Base-by-base conservation (phyloP, 2,113 vertebrate genomes). In the Pogonocichla stellata region DNA sequence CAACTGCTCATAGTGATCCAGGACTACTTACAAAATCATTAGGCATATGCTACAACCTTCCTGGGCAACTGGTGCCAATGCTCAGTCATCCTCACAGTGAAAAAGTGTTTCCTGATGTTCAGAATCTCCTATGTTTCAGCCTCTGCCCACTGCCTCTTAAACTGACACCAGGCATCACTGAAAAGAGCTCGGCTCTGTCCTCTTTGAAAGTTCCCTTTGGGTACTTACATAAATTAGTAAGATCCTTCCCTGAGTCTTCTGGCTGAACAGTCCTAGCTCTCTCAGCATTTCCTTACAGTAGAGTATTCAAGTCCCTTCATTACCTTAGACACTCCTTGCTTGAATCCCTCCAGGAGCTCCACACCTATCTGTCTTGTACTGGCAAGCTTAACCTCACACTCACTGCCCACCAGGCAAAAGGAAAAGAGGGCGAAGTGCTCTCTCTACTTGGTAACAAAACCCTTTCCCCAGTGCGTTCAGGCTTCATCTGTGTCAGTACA, bases 21-120 rank as follows among this genome's bases (percentile, higher is more conserved):
- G 7, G 3, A 66, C 12, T 13, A 7, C 19, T 47, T 58, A 79
- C 4, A 50, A 45, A 79, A 69, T 2, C 0, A 50, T 47, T 66
- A 34, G 0, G 3, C 10, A 77, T 17, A 69, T 3, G 14, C 15
- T 19, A 69, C 14, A 73, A 26, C 19, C 0, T 2, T 25, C 3
- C 40, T 19, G 8, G 22, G 14, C 28, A 77, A 43, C 29, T 2
- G 8, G 6, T 45, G 51, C 16, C 69, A 80, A 17, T 18, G 19
- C 31, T 62, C 25, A 50, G 51, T 36, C 64, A 89, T 8, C 2
- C 23, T 19, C 19, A 57, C 17, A 57, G 14, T 11, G 12, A n/a
- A 51, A 24, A 60, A 53, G 18, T 40, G 3, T 34, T 65, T 56
- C 38, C n/a, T 34, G 33, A 45, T 26, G 4, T 22, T 65, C n/a